Evolutionary conservation across 1,140 invertebrate species (phyloP).

Genomic region (Neodiprion fabricii): DNA sequence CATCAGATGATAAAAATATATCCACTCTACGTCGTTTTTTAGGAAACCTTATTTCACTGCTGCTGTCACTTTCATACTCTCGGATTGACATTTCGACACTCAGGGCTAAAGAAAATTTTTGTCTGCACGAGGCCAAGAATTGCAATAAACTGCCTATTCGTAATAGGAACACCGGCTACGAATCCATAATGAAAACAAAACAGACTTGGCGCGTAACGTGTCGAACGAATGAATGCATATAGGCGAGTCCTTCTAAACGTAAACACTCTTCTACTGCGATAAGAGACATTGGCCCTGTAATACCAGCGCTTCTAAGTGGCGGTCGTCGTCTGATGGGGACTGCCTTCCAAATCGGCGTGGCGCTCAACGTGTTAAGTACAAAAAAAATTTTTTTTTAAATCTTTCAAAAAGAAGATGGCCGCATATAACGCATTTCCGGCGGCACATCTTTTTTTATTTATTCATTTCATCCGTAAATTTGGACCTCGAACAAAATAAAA

Average conservation of each 20-base stretch:
- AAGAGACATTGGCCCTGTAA: constrained; percentile 2
- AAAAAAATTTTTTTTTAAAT: too few relatives aligned
- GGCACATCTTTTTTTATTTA: too few relatives aligned
- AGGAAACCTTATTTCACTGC: constrained; percentile 18
- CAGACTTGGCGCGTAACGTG: constrained; percentile 11
- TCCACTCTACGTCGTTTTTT: constrained; percentile 20
- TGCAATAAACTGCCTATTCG: neutral
- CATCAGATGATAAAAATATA: constrained; percentile 23
- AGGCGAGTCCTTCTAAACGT: neutral
- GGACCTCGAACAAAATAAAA: too few relatives aligned
- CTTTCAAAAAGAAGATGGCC: too few relatives aligned
- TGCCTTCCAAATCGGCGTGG: too few relatives aligned
- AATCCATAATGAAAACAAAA: constrained; percentile 16
- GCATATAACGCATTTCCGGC: too few relatives aligned
- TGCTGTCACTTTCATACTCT: constrained; percentile 20
- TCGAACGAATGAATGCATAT: constrained; percentile 8
- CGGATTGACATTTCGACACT: constrained; percentile 22
- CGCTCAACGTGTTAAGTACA: too few relatives aligned
- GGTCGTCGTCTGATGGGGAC: too few relatives aligned
- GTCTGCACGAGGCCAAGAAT: constrained; percentile 11
- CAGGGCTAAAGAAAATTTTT: constrained; percentile 6
- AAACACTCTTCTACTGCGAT: constrained; percentile 16
- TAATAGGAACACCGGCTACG: neutral
- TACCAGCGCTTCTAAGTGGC: neutral
- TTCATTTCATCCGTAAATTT: too few relatives aligned